Percentiles rank a stretch among this genome's conserved stretches.
phyloP scores from a whole-genome alignment of 1,140 invertebrate species.

The Scaptomyza pallida region DNA sequence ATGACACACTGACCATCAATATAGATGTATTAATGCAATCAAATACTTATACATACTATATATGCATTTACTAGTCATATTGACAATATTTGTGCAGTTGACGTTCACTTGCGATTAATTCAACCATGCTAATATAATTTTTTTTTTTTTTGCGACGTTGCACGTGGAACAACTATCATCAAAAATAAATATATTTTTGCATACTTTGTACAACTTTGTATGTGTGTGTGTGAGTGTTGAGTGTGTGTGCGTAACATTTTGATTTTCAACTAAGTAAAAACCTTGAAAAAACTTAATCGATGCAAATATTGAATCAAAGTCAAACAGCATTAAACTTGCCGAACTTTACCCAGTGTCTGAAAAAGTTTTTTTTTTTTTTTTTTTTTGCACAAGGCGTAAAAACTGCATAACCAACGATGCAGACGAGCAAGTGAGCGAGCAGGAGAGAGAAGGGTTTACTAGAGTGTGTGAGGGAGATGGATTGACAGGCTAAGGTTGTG shows the following conservation, averaged over 20 bases:
- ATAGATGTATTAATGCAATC: neutral
- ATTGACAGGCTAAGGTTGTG: conserved; percentile 36
- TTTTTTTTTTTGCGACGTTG: conserved; percentile 15
- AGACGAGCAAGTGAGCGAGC: conserved; percentile 20
- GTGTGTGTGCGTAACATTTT: conserved; percentile 23
- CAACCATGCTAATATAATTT: conserved; percentile 13
- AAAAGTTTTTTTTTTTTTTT: conserved; percentile 35
- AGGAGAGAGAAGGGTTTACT: neutral
- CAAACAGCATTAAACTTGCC: conserved; percentile 80
- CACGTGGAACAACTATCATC: conserved; percentile 3
- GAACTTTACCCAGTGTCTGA: conserved; percentile 63
- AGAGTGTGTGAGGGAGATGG: conserved; percentile 22
- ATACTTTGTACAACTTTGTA: neutral
- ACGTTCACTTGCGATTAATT: conserved; percentile 19
- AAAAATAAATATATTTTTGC: neutral
- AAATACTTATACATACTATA: neutral
- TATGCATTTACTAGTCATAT: too few relatives aligned
- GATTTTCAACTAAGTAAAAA: conserved; percentile 41
- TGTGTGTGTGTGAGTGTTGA: conserved; percentile 10
- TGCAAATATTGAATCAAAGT: conserved; percentile 82
- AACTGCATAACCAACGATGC: conserved; percentile 34
- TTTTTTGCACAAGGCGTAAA: conserved; percentile 57
- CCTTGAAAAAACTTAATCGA: conserved; percentile 68
- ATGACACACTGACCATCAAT: too few relatives aligned
- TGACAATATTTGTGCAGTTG: conserved; percentile 6